phyloP scores from a whole-genome alignment of 2,113 vertebrate genomes.

The Apteryx mantelli region DNA sequence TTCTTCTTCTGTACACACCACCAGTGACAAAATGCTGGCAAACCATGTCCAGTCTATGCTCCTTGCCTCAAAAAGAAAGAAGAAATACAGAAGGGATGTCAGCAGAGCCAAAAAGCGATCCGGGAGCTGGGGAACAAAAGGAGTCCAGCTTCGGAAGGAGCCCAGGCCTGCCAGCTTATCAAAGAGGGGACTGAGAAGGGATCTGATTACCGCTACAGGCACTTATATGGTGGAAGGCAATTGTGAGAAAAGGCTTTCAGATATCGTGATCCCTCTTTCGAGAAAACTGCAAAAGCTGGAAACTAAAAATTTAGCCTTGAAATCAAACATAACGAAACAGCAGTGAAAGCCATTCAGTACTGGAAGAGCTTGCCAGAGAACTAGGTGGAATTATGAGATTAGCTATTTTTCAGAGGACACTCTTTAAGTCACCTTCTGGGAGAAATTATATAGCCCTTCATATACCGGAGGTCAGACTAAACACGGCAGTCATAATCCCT shows the following conservation, averaged over 20 bases:
- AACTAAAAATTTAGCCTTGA: not conserved
- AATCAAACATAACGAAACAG: not conserved
- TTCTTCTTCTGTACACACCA: not conserved
- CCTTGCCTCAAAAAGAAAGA: not conserved
- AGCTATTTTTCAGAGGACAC: not conserved
- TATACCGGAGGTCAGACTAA: not conserved
- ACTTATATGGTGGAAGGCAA: not conserved
- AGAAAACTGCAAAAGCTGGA: not conserved
- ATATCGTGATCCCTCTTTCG: not conserved
- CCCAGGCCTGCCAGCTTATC: not conserved
- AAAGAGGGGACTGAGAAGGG: not conserved
- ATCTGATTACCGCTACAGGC: not conserved
- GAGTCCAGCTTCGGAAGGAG: not conserved
- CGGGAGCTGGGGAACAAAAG: not conserved
- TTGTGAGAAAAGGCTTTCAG: not conserved
- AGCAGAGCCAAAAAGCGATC: not conserved
- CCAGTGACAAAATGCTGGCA: not conserved
- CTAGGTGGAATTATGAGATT: not conserved
- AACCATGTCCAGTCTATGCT: not conserved
- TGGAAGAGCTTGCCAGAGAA: not conserved
- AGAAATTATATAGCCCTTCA: not conserved
- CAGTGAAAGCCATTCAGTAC: not conserved
- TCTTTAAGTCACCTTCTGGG: not conserved
- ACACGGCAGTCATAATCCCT: not conserved
- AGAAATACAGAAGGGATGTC: not conserved